phyloP scores from a whole-genome alignment of 1,140 invertebrate genomes.

The Pseudoatta argentina region DNA sequence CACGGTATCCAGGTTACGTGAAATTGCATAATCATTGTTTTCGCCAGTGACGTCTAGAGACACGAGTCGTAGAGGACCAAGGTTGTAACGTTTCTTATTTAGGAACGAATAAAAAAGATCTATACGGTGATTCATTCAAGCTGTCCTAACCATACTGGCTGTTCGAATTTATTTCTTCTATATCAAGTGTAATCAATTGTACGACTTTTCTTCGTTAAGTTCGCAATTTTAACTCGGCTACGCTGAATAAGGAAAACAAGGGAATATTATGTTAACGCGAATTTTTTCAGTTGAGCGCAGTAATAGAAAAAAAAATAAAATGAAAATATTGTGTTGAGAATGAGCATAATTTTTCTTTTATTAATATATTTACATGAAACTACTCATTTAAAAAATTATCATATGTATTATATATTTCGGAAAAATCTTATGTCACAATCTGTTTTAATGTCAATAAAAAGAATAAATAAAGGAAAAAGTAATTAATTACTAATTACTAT shows the following conservation, averaged over 20 bases:
- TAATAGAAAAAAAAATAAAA: neutral
- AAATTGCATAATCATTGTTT: slow-evolving; percentile 50
- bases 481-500: neutral
- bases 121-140: neutral
- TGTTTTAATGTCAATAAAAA: neutral
- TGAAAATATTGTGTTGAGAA: neutral
- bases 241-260: slow-evolving; percentile 13
- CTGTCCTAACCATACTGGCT: neutral
- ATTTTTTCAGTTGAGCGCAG: slow-evolving; percentile 4
- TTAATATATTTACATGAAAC: neutral
- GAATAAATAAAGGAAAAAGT: no score
- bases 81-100: slow-evolving; percentile 13
- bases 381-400: neutral
- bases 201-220: neutral
- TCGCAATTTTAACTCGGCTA: slow-evolving; percentile 16
- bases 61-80: slow-evolving; percentile 35
- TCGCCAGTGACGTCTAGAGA: slow-evolving; percentile 11
- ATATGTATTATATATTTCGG: neutral
- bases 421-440: neutral
- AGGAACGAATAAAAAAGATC: neutral
- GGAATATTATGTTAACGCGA: slow-evolving; percentile 10
- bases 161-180: slow-evolving; percentile 43
- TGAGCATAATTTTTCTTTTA: slow-evolving; percentile 1
- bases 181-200: slow-evolving; percentile 11
- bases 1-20: neutral